Evolutionary conservation across 2,113 vertebrate species (phyloP), one percentile per base, ranked within the genome.

Genomic region (Agelaius tricolor): DNA sequence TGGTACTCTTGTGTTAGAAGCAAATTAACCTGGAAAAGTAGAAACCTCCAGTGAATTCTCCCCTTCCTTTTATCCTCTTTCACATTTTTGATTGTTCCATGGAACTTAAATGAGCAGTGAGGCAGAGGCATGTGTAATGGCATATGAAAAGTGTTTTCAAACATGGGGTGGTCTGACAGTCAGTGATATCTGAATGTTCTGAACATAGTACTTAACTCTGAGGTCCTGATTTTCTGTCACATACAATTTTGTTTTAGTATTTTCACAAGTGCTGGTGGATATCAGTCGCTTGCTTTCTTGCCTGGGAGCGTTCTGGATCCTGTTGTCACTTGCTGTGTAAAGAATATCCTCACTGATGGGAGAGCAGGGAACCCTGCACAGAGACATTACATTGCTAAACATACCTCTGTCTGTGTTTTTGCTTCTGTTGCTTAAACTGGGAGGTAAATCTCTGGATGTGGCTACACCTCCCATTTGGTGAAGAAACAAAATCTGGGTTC

Each of bases 231-330:
- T 91, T 93, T 80, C 84, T 87, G 46, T 77, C 73, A 61, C 27
- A 68, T 27, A 15, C 15, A 27, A 47, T 89, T 68, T 57, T 73
- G 19, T 30, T 86, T 52, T 49, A n/a, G 12, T 24, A 41, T 80
- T 84, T 89, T 81, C 41, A 41, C 0, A 0, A 62, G 37, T 0
- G 0, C 23, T 8, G 3, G 33, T 66, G 43, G 62, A 37, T 28
- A 65, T 72, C 59, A 68, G 35, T 33, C 10, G 3, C 41, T 62
- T 52, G 15, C 10, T 69, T 80, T 69, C 55, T 81, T 81, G n/a
- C 31, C 24, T 31, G 28, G 26, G 17, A 89, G 13, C 20, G 11
- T 46, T 87, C 23, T 74, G 51, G 13, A 58, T 69, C 57, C 17
- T 49, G 24, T 82, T 82, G 46, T 59, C 62, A 31, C 75, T 81